Base-by-base conservation (phyloP, 2,888 invertebrate species). In the Neria commutata region DNA sequence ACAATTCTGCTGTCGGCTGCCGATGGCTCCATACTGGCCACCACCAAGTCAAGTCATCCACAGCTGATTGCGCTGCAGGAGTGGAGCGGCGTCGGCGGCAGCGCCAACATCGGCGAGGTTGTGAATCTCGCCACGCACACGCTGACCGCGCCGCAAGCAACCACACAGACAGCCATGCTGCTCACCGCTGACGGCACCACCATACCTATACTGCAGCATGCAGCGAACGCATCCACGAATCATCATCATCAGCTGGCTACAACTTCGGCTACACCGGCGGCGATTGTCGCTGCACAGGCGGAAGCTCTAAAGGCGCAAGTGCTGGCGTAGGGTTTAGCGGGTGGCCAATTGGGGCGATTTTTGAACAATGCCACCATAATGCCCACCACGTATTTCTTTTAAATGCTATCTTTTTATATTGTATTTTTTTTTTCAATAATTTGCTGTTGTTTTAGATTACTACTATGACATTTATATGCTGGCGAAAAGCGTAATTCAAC, bases 271-370 rank as follows among this genome's bases (percentile, higher is more conserved):
- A 10, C 74, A 60, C 19, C 49, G 10, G 47, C 56, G 2, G 58
- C 58, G 14, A 33, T 45, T 53, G 53, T 53, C 4, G 53, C 53
- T 58, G 73, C 75, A 55, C 73, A 75, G 40, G 54, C 50, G 11
- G 64, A 64, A 23, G 62, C 64, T 23, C 56, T 68, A 34, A 70
- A 70, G 56, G 74, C 76, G 37, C 78, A 78, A 60, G 67, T 70
- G 62, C 50, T 70, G 17, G 75, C 77, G 77, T 77, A 77, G 77
- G 78, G 76, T 70, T 71, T 78, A 70, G 75, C 71, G 65, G 71
- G 77, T 75, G 77, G 78, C 78, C 78, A 76, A 75, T 69, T 78
- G 70, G 78, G 77, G 68, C 75, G 78, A 77, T 77, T 77, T 74
- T 73, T 77, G 65, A 78, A 74, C 55, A 77, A 75, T 69, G 73